Base-by-base conservation (phyloP, 2,888 invertebrate species). In the Euzophera pinguis region DNA sequence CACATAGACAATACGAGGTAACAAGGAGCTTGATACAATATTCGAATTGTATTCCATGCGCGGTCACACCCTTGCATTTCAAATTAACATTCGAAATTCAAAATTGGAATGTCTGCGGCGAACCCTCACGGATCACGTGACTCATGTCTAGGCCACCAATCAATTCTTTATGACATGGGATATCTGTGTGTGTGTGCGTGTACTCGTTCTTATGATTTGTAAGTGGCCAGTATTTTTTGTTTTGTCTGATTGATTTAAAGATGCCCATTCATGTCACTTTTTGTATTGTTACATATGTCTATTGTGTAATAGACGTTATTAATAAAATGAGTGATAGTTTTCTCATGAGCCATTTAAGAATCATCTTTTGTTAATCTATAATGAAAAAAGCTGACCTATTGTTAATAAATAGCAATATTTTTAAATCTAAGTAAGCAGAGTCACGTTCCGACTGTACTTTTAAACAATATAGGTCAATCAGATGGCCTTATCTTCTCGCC, bases 51-150 rank as follows among this genome's bases (percentile, higher is more conserved):
- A 70, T 71, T 69, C 67, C 57, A 59, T 56, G 59, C 64, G 71
- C 72, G 67, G 73, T 73, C 75, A 73, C 78, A 73, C 76, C 78
- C 81, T 74, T 79, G 76, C 78, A 78, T 81, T 81, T 76, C 70
- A 74, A 79, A 81, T 75, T 71, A 66, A 73, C 73, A 67, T 75
- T 78, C 67, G 67, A 75, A 78, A 69, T 78, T 71, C 73, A 61
- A 64, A 68, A 58, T 64, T 61, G 61, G 71, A 74, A 75, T 67
- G 72, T 76, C 76, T 78, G 79, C 74, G 75, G 75, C 71, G 61
- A 68, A 69, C 66, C 74, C 71, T 74, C 65, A 63, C 61, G 73
- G 60, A 63, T 75, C 71, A 73, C 67, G 71, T 71, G 72, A 73
- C 62, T 65, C 55, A 59, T 47, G 57, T 58, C 60, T 58, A 57